phyloP scores from a whole-genome alignment of 2,113 vertebrate species.

The Saimiri boliviensis region DNA sequence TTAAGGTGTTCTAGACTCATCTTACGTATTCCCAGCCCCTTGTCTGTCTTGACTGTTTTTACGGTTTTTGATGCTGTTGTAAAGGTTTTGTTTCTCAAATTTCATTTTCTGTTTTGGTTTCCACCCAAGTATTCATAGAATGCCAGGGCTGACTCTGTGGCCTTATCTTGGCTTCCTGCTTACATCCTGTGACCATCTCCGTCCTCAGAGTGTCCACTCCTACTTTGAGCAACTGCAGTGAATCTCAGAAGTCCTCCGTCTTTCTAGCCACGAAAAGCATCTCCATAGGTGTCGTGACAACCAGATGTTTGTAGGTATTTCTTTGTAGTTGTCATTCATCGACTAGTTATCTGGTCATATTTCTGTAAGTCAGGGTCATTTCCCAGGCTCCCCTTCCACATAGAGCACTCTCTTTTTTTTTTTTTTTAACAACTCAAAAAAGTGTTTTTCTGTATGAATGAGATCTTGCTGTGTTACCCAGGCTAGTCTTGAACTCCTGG shows the following conservation, averaged over 20 bases:
- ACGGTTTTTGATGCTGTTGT: background rate
- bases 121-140: background rate
- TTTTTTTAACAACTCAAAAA: too few relatives aligned
- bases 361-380: background rate
- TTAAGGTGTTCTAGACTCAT: background rate
- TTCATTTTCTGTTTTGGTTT: background rate
- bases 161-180: background rate
- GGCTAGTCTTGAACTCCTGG: too few relatives aligned
- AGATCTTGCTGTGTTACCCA: too few relatives aligned
- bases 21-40: background rate
- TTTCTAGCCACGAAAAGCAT: background rate
- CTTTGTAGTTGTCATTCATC: background rate
- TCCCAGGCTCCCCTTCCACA: background rate
- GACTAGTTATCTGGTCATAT: background rate
- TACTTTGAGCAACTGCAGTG: background rate
- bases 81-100: background rate
- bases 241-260: background rate
- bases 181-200: background rate
- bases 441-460: too few relatives aligned
- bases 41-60: background rate
- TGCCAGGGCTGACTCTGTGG: background rate
- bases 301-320: background rate
- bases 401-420: background rate
- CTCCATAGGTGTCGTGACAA: background rate
- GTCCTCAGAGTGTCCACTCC: background rate